Evolutionary conservation across 2,888 invertebrate species (phyloP).

Genomic region (Hypena proboscidalis): DNA sequence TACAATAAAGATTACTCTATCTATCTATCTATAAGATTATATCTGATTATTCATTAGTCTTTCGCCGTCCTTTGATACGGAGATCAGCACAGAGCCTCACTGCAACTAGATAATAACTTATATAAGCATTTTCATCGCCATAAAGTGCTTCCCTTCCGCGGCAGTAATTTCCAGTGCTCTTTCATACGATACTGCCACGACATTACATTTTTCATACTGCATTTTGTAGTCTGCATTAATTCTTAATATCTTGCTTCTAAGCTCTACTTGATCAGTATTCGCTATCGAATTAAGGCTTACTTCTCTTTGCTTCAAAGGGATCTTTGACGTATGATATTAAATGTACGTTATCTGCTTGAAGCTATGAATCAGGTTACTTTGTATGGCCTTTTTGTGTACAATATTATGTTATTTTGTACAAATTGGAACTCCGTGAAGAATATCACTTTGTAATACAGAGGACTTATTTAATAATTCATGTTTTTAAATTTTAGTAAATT

Average conservation of each 20-base stretch:
- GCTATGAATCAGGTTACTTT: constrained; percentile 6
- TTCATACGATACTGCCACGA: constrained; percentile 25
- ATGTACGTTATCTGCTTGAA: constrained; percentile 9
- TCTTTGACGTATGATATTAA: constrained; percentile 9
- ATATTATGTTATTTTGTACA: constrained; percentile 8
- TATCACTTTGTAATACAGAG: no score
- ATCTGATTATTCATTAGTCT: no score
- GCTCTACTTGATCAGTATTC: constrained; percentile 20
- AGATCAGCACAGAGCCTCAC: constrained; percentile 4
- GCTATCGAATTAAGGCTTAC: constrained; percentile 7
- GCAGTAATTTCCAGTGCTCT: constrained; percentile 28
- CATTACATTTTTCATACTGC: constrained; percentile 35
- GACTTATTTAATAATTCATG: no score
- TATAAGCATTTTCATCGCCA: constrained; percentile 28
- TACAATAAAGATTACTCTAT: no score
- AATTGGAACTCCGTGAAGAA: no score
- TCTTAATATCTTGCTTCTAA: constrained; percentile 23
- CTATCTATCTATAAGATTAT: no score
- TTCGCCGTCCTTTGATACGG: no score
- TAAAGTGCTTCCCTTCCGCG: constrained; percentile 19
- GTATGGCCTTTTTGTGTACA: neutral
- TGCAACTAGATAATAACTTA: constrained; percentile 21
- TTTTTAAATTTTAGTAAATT: no score
- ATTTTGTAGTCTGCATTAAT: constrained; percentile 36
- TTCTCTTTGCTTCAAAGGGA: constrained; percentile 12